Evolutionary conservation across 1,140 invertebrate species (phyloP).

Genomic region (Drosophila virilis): DNA sequence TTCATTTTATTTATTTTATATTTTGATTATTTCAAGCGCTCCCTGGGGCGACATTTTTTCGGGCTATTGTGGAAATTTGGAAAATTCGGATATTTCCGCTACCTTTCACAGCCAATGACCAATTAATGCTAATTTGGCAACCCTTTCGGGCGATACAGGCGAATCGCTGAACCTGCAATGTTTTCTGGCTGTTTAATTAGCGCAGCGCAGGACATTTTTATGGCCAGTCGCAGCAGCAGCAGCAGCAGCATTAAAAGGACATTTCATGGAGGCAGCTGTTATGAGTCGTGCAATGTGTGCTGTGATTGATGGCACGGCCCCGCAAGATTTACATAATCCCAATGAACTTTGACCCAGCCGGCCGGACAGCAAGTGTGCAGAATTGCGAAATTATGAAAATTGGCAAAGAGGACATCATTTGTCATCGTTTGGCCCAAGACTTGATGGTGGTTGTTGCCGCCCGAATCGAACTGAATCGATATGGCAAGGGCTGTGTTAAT

Average conservation of each 20-base stretch:
- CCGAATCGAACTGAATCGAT: neutral
- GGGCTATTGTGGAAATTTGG: constrained; percentile 3
- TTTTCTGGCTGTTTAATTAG: constrained; percentile 67
- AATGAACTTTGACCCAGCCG: constrained; percentile 54
- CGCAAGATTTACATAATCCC: constrained; percentile 68
- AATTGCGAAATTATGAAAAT: constrained; percentile 76
- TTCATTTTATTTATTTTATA: constrained; percentile 31
- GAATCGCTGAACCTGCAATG: constrained; percentile 61
- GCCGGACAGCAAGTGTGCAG: constrained; percentile 65
- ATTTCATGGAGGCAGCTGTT: constrained; percentile 37
- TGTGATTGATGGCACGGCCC: constrained; percentile 58
- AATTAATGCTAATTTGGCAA: constrained; percentile 75
- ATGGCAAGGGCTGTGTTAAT: constrained; percentile 44
- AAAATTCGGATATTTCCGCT: constrained; percentile 28
- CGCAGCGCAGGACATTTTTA: constrained; percentile 62
- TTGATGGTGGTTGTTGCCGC: constrained; percentile 36
- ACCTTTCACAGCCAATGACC: constrained; percentile 56
- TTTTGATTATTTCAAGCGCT: constrained; percentile 34
- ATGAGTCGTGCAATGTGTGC: constrained; percentile 25
- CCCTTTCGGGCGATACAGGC: constrained; percentile 45
- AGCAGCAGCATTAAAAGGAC: constrained; percentile 17
- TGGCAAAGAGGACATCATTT: constrained; percentile 60
- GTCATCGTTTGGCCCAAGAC: constrained; percentile 55
- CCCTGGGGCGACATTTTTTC: constrained; percentile 56
- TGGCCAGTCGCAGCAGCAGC: constrained; percentile 19